Percentiles rank a stretch among this genome's conserved stretches.
Conservation (phyloP, 2,888 invertebrate species). For the Eulithis prunata region DNA sequence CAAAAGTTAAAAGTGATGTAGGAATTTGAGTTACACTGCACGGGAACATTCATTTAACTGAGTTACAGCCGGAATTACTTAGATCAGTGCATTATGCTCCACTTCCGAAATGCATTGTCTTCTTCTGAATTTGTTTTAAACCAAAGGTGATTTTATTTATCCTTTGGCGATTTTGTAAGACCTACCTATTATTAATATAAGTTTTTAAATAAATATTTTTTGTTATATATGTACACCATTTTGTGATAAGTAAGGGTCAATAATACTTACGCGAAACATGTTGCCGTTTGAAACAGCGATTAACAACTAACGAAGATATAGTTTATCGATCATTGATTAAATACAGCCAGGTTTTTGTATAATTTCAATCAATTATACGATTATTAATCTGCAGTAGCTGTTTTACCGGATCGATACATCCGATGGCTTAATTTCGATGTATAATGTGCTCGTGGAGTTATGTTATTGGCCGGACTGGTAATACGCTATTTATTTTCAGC, state of each 20-base stretch:
- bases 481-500: not conserved
- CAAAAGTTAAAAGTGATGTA: too few relatives aligned
- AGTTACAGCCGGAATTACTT: too few relatives aligned
- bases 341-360: constrained; percentile 28
- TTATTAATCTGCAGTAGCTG: constrained; percentile 30
- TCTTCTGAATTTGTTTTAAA: too few relatives aligned
- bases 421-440: constrained; percentile 18
- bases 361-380: constrained; percentile 16
- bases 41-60: too few relatives aligned
- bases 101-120: too few relatives aligned
- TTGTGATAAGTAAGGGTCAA: not conserved
- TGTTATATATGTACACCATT: not conserved
- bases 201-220: too few relatives aligned
- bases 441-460: constrained; percentile 32
- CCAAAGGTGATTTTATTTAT: too few relatives aligned
- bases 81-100: too few relatives aligned
- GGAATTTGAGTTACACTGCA: too few relatives aligned
- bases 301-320: constrained; percentile 36
- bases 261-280: constrained; percentile 52
- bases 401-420: constrained; percentile 13
- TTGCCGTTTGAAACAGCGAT: constrained; percentile 35
- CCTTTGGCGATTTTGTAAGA: too few relatives aligned
- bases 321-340: constrained; percentile 27
- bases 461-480: constrained; percentile 31
- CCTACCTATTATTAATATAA: too few relatives aligned